Base-by-base conservation (phyloP, 2,113 vertebrate genomes). In the Aphyosemion australe region DNA sequence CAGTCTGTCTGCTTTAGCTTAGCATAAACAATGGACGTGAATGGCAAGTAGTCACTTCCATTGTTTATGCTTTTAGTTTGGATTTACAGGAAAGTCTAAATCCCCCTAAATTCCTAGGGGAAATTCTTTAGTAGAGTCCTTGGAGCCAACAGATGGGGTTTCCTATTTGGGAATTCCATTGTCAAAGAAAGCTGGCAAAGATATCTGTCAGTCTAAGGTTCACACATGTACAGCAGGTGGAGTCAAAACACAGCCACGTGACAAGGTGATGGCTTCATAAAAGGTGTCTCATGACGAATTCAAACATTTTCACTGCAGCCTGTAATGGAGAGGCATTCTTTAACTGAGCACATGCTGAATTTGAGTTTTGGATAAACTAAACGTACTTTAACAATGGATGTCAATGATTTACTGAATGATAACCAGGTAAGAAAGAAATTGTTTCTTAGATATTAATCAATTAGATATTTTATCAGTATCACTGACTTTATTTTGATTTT, bases 171-270 rank as follows among this genome's bases (percentile, higher is more conserved):
- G 62, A 19, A 61, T 61, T 77, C 32, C 69, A 11, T 8, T 8
- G 6, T 10, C 7, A 37, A 37, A 37, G 34, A 37, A 7, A 37
- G 34, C 7, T 37, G 34, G 34, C 34, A 37, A 37, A 37, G 3
- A 42, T 42, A 13, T 32, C 21, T 16, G 8, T 19, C 9, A 16
- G n/a, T 45, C 10, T 12, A 14, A 13, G 21, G 43, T 12, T 11
- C 21, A 41, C 52, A 26, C 51, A 45, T 21, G 19, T 9, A 16
- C 12, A 63, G 62, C 74, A 81, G 83, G 82, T 69, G 80, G 76
- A 85, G 74, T 68, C 73, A 79, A 62, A 53, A 65, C 69, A 69
- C 45, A 31, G 8, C 11, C 72, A 82, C 8, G 58, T 87, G 78
- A 91, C 69, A 64, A 61, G 46, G 66, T 61, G 46, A 49, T 74